These are phyloP conservation scores for Reticulitermes speratus DNA, from an alignment of 1,140 invertebrate species.

Conservation along the genomic window DNA sequence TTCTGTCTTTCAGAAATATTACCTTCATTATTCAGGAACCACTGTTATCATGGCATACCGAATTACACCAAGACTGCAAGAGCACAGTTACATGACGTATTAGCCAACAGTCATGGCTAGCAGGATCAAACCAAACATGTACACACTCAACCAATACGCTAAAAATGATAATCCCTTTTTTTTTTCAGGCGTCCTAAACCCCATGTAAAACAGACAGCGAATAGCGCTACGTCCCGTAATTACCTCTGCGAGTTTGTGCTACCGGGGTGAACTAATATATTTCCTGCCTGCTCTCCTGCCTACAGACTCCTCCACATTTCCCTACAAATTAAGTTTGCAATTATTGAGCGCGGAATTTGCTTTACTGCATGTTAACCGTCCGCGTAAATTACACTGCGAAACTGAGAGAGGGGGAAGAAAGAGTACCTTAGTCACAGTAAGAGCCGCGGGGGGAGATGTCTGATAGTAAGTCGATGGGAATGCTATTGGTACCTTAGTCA, in stretches of 20 bases:
- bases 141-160: background rate
- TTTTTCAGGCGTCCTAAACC: background rate
- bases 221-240: background rate
- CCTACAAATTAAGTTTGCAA: constrained; percentile 28
- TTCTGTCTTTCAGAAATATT: too few relatives aligned
- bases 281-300: background rate
- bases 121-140: background rate
- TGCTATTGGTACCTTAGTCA: background rate
- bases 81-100: background rate
- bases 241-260: background rate
- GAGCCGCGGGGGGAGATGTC: background rate
- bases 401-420: background rate
- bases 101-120: background rate
- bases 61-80: too few relatives aligned
- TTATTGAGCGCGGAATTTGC: constrained; percentile 25
- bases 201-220: background rate
- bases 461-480: background rate
- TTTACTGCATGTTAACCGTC: constrained; percentile 19
- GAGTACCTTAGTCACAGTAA: background rate
- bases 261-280: background rate
- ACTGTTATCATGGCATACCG: too few relatives aligned
- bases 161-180: background rate
- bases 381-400: background rate
- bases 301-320: constrained; percentile 13
- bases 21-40: too few relatives aligned